A percentile compares a stretch with the other conserved stretches of the same genome.
phyloP scores from a whole-genome alignment of 2,797 vertebrate species.

The Scyliorhinus canicula region DNA sequence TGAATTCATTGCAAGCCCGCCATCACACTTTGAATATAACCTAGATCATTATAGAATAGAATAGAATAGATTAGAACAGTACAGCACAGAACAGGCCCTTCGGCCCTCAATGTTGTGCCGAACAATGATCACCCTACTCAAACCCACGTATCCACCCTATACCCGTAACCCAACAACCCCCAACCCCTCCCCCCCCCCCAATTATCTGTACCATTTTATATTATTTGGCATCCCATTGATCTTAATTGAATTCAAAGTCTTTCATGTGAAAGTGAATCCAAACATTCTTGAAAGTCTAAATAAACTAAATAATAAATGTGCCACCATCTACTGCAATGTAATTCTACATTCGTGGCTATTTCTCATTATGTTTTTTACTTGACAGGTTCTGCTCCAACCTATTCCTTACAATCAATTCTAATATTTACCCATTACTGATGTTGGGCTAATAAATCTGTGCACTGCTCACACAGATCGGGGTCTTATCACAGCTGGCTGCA shows the following conservation, averaged over 20 bases:
- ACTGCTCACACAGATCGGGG: not conserved
- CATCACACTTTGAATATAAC: not conserved
- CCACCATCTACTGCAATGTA: not conserved
- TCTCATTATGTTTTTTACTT: not conserved
- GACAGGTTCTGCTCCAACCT: not conserved
- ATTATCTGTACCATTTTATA: slow-evolving; percentile 2
- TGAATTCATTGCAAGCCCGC: not conserved
- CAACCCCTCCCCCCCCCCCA: no score
- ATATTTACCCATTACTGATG: not conserved
- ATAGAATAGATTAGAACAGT: no score
- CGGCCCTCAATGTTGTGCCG: no score
- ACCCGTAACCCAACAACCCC: no score
- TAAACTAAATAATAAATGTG: not conserved
- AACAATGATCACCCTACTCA: no score
- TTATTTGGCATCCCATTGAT: not conserved
- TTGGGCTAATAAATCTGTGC: not conserved
- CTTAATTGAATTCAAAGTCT: not conserved
- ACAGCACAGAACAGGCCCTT: no score
- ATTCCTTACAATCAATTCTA: not conserved
- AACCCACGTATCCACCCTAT: no score
- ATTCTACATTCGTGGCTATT: not conserved
- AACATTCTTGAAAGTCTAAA: not conserved
- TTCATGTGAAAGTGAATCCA: not conserved
- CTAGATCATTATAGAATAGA: no score
- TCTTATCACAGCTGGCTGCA: not conserved